phyloP scores from a whole-genome alignment of 2,888 invertebrate species.

The Leuctra nigra region DNA sequence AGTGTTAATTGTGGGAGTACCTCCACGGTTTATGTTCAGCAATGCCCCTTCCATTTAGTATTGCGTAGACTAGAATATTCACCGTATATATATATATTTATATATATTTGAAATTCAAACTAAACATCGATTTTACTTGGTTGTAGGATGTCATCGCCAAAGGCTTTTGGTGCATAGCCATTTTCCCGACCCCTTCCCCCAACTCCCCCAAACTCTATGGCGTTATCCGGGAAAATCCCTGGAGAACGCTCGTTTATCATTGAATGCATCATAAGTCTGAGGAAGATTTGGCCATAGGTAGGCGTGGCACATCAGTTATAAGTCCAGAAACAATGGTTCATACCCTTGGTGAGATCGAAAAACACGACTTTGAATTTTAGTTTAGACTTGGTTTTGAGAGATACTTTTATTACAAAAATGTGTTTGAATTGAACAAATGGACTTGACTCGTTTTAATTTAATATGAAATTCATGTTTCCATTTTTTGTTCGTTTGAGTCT shows the following conservation, averaged over 20 bases:
- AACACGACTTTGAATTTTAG: too few relatives aligned
- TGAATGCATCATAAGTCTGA: neutral
- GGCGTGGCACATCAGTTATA: slow-evolving; percentile 25
- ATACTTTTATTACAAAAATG: too few relatives aligned
- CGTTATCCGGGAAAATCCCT: slow-evolving; percentile 3
- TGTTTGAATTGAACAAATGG: too few relatives aligned
- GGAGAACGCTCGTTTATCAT: slow-evolving; percentile 10
- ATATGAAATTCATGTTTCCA: too few relatives aligned
- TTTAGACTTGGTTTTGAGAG: too few relatives aligned
- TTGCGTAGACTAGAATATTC: neutral
- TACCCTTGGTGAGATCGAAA: too few relatives aligned
- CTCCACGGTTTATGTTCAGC: neutral
- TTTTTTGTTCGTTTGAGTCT: too few relatives aligned
- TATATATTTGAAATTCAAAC: slow-evolving; percentile 6
- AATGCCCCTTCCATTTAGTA: neutral
- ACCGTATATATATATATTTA: neutral
- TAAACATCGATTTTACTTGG: neutral
- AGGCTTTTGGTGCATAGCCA: slow-evolving; percentile 21
- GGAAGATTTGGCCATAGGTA: slow-evolving; percentile 25
- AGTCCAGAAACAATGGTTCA: slow-evolving; percentile 9
- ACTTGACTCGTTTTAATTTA: too few relatives aligned
- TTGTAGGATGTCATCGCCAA: slow-evolving; percentile 26
- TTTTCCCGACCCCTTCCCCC: neutral
- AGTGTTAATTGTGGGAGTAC: slow-evolving; percentile 7
- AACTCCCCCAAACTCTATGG: too few relatives aligned